Evolutionary conservation across 2,113 vertebrate species (phyloP).

Genomic region (Eretmochelys imbricata): DNA sequence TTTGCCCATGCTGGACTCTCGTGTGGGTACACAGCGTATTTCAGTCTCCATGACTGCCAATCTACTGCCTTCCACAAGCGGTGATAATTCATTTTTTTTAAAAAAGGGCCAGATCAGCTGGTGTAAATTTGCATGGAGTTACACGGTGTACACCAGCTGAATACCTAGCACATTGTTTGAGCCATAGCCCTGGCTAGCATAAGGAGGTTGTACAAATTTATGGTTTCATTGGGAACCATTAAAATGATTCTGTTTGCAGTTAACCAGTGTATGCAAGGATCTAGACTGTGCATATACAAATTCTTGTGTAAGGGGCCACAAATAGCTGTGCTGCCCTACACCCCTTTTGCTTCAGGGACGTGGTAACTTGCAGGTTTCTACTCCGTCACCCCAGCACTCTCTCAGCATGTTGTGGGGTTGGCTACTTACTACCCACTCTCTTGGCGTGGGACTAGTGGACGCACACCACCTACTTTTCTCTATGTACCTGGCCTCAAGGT

Average conservation of each 20-base stretch:
- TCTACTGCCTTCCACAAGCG: background rate
- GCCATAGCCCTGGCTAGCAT: background rate
- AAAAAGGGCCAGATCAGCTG: background rate
- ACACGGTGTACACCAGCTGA: background rate
- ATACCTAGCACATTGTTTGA: background rate
- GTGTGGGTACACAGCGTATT: background rate
- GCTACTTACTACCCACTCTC: background rate
- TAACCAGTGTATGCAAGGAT: background rate
- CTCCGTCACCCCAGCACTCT: background rate
- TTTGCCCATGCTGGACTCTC: background rate
- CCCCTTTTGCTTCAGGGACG: background rate
- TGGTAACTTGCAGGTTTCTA: background rate
- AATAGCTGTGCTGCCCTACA: background rate
- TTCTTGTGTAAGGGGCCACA: background rate
- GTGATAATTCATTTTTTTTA: background rate
- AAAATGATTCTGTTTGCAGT: background rate
- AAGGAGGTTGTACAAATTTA: background rate
- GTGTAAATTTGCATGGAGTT: background rate
- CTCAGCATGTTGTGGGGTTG: background rate
- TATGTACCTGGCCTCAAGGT: background rate
- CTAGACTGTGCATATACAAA: background rate
- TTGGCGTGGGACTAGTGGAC: background rate
- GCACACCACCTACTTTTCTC: rapidly evolving
- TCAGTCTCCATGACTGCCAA: background rate
- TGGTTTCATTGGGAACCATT: background rate